These are phyloP conservation scores for Oxyura jamaicensis DNA, from an alignment of 2,113 vertebrate genomes.

Conservation along the genomic window DNA sequence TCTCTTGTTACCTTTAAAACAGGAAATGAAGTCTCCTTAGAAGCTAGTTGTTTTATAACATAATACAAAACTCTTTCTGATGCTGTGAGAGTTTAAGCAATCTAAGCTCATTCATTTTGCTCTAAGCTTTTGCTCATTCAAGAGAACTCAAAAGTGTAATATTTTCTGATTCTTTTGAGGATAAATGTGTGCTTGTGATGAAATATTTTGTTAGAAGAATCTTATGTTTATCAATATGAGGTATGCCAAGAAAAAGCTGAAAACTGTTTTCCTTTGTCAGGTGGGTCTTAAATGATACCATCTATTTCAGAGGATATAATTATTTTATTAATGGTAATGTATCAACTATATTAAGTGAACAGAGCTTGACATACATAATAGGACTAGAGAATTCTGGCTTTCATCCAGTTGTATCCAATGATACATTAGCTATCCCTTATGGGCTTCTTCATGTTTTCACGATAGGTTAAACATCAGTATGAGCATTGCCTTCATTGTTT, in stretches of 20 bases:
- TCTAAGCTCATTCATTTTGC: background rate
- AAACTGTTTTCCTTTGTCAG: background rate
- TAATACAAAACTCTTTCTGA: background rate
- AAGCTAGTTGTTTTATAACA: background rate
- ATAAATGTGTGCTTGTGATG: background rate
- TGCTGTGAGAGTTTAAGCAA: background rate
- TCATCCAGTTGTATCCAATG: background rate
- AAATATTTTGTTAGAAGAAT: background rate
- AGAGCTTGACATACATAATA: background rate
- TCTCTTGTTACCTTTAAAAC: slow-evolving; percentile 41
- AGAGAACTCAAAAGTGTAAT: background rate
- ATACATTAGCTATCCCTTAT: background rate
- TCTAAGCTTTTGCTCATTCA: background rate
- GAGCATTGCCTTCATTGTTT: background rate
- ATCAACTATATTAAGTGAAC: background rate
- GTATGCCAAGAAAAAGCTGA: background rate
- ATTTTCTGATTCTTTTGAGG: background rate
- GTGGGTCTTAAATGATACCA: background rate
- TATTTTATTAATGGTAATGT: background rate
- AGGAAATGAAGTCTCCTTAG: background rate
- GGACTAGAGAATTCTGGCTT: background rate
- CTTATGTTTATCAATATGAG: background rate
- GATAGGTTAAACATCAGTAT: background rate
- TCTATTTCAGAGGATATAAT: background rate
- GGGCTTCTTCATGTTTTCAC: background rate